Conservation (phyloP, 2,797 vertebrate species). For the Manis crassicaudata region DNA sequence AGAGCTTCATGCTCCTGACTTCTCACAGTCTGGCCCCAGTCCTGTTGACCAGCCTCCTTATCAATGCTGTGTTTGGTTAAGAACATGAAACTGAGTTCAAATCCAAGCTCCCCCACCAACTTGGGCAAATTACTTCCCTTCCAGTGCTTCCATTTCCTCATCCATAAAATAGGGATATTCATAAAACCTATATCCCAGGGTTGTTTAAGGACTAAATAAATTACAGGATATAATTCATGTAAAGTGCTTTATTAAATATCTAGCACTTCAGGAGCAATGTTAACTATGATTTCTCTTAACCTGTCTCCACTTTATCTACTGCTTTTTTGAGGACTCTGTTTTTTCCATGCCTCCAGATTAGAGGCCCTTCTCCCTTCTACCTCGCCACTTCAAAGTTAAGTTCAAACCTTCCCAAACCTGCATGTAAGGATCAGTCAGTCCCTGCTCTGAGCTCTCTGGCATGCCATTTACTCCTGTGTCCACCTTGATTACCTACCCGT, state of each 20-base stretch:
- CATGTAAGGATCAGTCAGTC: neutral
- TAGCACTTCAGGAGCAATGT: neutral
- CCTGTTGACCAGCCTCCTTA: neutral
- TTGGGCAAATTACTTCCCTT: neutral
- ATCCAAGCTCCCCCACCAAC: neutral
- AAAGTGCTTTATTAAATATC: neutral
- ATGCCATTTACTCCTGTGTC: neutral
- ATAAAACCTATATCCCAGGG: neutral
- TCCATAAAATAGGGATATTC: neutral
- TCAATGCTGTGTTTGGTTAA: accelerated
- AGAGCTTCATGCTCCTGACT: neutral
- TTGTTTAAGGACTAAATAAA: neutral
- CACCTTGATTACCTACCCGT: neutral
- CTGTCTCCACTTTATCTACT: neutral
- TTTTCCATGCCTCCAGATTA: neutral
- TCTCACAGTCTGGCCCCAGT: neutral
- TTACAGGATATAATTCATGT: neutral
- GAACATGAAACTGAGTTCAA: neutral
- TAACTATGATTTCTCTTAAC: neutral
- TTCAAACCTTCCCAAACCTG: neutral
- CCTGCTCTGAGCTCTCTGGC: neutral
- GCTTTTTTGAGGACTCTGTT: neutral
- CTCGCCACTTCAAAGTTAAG: neutral
- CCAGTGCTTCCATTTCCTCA: neutral
- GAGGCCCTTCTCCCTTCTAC: neutral